Conservation (phyloP, 2,797 vertebrate genomes). For the Orientallactaga sibirica region DNA sequence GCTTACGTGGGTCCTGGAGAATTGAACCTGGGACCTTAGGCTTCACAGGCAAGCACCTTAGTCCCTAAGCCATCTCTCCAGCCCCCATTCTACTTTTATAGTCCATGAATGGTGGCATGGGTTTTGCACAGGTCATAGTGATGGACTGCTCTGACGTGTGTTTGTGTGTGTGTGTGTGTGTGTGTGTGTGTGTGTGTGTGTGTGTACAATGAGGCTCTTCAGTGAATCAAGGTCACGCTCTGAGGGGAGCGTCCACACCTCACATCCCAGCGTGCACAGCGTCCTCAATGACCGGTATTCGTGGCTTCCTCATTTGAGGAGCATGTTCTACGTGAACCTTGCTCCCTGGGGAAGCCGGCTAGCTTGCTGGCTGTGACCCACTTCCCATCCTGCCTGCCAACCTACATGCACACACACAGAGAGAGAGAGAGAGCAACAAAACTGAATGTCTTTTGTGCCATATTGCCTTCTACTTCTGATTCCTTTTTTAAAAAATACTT, state of each 20-base stretch:
- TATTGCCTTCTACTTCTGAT: neutral
- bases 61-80: no score
- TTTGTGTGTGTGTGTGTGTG: no score
- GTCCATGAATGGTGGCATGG: conserved; percentile 37
- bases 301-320: conserved; percentile 26
- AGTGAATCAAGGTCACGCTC: neutral
- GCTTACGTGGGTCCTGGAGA: no score
- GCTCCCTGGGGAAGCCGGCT: neutral
- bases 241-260: neutral
- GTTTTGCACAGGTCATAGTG: conserved; percentile 55
- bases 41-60: no score
- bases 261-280: neutral
- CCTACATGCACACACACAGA: neutral
- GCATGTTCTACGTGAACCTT: neutral
- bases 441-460: neutral
- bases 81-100: neutral
- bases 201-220: neutral
- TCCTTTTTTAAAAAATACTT: no score
- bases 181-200: no score
- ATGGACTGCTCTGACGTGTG: neutral
- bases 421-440: no score
- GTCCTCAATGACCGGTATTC: neutral
- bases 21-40: no score
- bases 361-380: neutral
- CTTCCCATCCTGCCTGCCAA: neutral